A percentile compares a stretch with the other conserved stretches of the same genome.
Evolutionary conservation across 2,888 invertebrate genomes (phyloP).

Genomic region (Lasiommata megera): DNA sequence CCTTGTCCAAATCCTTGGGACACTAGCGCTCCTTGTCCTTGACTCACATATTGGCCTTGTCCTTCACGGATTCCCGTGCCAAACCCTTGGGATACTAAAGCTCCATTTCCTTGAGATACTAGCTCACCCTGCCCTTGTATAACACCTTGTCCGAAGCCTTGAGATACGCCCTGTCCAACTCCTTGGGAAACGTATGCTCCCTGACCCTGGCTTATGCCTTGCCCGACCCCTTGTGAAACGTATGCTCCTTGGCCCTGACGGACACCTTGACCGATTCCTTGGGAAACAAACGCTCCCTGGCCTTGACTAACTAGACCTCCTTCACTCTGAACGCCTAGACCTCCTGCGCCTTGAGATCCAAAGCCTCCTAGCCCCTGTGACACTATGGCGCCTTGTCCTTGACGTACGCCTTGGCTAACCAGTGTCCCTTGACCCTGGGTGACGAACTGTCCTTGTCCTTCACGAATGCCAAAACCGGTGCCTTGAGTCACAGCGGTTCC

Average conservation of each 20-base stretch:
- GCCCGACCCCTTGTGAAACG: conserved; percentile 33
- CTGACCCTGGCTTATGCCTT: conserved; percentile 7
- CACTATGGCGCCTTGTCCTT: conserved; percentile 29
- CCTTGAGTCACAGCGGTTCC: conserved; percentile 12
- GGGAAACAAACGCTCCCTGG: conserved; percentile 19
- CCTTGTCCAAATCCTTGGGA: conserved; percentile 26
- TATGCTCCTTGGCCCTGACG: conserved; percentile 28
- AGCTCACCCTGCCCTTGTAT: conserved; percentile 7
- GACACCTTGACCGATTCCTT: conserved; percentile 30
- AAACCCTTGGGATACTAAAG: conserved; percentile 14
- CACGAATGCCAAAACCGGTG: conserved; percentile 31
- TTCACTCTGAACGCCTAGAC: conserved; percentile 33
- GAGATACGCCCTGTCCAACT: conserved; percentile 7
- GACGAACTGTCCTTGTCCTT: conserved; percentile 39
- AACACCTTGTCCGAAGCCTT: conserved; percentile 35
- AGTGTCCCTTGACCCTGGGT: conserved; percentile 37
- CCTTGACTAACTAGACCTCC: conserved; percentile 26
- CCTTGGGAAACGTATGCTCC: conserved; percentile 8
- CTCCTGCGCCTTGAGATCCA: conserved; percentile 30
- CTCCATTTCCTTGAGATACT: conserved; percentile 12
- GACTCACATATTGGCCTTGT: conserved; percentile 6
- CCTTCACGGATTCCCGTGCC: conserved; percentile 17
- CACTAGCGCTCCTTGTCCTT: conserved; percentile 40
- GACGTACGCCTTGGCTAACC: conserved; percentile 38
- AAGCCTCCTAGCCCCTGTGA: conserved; percentile 33